These are phyloP conservation scores for Brachypodius melanocephalos DNA, from an alignment of 2,113 vertebrate genomes.

Conservation along the genomic window DNA sequence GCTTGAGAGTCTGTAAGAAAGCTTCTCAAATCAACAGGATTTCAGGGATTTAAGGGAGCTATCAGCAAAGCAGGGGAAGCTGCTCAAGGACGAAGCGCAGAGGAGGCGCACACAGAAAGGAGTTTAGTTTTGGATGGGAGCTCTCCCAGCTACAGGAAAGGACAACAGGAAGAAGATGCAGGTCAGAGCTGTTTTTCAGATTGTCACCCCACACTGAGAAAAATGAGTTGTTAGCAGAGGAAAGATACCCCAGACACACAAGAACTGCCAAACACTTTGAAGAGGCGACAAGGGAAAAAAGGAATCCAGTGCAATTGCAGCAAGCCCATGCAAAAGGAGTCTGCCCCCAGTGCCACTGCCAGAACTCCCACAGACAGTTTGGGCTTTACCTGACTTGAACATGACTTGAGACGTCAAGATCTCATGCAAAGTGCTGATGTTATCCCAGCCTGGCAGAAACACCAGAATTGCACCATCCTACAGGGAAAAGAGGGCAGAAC, in stretches of 20 bases:
- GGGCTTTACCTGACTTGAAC: conserved; percentile 89
- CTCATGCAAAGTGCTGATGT: conserved; percentile 92
- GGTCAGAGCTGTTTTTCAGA: not conserved
- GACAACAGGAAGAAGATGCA: not conserved
- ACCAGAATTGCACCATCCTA: conserved; percentile 96
- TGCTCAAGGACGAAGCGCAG: not conserved
- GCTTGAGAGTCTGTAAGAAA: not conserved
- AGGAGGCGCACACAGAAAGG: not conserved
- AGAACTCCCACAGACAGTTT: not conserved
- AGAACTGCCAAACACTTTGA: not conserved
- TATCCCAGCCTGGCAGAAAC: conserved; percentile 97
- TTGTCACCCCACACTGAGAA: not conserved
- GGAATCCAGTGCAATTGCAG: not conserved
- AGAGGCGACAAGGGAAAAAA: not conserved
- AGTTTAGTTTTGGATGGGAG: not conserved
- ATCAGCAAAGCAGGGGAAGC: not conserved
- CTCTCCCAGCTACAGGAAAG: not conserved
- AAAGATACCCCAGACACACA: not conserved
- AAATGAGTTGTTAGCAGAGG: not conserved
- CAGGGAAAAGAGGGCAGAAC: not conserved
- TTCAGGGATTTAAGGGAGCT: not conserved
- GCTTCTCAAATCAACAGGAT: not conserved
- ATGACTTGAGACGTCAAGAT: conserved; percentile 91
- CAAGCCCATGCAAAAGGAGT: not conserved
- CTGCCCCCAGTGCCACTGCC: not conserved